These are phyloP conservation scores for Tachysurus vachellii DNA, from an alignment of 2,113 vertebrate species.

Conservation along the genomic window DNA sequence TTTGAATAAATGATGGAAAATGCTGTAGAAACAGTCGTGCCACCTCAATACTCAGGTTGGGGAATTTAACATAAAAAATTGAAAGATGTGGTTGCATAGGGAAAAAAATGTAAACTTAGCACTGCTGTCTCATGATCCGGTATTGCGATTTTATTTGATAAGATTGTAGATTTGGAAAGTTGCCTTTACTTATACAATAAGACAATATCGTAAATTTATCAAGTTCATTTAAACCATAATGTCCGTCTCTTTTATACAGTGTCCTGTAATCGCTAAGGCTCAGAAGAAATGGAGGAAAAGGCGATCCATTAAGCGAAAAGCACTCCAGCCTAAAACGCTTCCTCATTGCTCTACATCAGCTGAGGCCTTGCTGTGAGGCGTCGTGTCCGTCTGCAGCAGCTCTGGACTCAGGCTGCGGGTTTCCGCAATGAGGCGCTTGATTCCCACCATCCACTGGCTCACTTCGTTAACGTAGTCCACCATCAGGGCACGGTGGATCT, in stretches of 20 bases:
- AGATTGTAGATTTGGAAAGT: neutral
- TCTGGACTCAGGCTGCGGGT: conserved; percentile 71
- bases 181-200: neutral
- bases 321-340: neutral
- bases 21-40: neutral
- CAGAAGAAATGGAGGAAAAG: neutral
- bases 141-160: neutral
- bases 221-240: neutral
- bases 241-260: neutral
- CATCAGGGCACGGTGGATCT: conserved; percentile 90
- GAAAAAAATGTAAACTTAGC: conserved; percentile 3
- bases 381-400: neutral
- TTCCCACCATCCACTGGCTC: conserved; percentile 95
- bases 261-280: conserved; percentile 8
- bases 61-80: neutral
- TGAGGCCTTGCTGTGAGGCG: neutral
- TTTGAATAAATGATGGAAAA: neutral
- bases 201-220: neutral
- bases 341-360: neutral
- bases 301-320: too few relatives aligned
- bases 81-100: neutral
- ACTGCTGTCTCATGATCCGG: too few relatives aligned
- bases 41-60: neutral
- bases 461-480: conserved; percentile 94
- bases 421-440: conserved; percentile 92